Percentiles rank a stretch among this genome's conserved stretches.
Evolutionary conservation across 1,140 invertebrate genomes (phyloP).

Genomic region (Neotoxoptera formosana): DNA sequence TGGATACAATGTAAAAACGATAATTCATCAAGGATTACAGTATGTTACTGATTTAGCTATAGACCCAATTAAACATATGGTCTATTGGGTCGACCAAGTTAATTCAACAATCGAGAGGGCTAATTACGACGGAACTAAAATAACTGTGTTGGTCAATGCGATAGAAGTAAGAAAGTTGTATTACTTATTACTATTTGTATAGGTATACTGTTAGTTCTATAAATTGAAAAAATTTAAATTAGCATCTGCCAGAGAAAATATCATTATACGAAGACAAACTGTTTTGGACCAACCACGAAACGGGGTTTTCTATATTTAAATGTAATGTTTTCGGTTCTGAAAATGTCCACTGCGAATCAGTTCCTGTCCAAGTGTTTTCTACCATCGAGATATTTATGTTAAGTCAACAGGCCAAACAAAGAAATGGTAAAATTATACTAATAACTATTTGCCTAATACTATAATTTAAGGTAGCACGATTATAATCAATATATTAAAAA

Average conservation of each 20-base stretch:
- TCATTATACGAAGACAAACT: slow-evolving; percentile 86
- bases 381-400: slow-evolving; percentile 6
- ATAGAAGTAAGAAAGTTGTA: slow-evolving; percentile 57
- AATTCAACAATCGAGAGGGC: slow-evolving; percentile 59
- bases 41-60: slow-evolving; percentile 60
- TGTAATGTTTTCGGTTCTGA: slow-evolving; percentile 30
- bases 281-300: slow-evolving; percentile 81
- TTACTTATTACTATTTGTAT: not conserved
- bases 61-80: slow-evolving; percentile 60
- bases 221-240: not conserved
- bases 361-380: slow-evolving; percentile 35
- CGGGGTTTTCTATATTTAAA: slow-evolving; percentile 40
- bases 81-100: slow-evolving; percentile 62
- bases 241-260: slow-evolving; percentile 74
- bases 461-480: not conserved
- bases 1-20: slow-evolving; percentile 57
- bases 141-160: slow-evolving; percentile 55
- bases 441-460: not conserved
- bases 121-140: slow-evolving; percentile 60
- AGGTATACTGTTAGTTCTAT: not conserved
- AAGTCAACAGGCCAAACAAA: slow-evolving; percentile 48
- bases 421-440: slow-evolving; percentile 18
- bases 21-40: slow-evolving; percentile 52
- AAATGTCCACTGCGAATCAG: slow-evolving; percentile 32
- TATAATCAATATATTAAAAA: not conserved